Evolutionary conservation across 2,888 invertebrate genomes (phyloP).

Genomic region (Nemapogon koenigi): DNA sequence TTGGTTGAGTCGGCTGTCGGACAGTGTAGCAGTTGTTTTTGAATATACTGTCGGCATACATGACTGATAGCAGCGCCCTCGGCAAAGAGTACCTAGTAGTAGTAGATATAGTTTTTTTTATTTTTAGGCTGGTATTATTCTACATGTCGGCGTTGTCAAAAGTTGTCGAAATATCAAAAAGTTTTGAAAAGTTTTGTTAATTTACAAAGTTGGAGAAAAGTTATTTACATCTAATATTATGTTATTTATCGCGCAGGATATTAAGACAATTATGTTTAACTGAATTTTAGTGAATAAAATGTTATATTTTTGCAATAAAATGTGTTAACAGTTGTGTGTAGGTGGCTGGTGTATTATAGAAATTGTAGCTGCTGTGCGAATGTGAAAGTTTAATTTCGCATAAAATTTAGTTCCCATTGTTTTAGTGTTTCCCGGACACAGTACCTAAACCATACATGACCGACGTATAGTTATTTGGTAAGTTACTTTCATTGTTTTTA

Average conservation of each 20-base stretch:
- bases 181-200: slow-evolving; percentile 4
- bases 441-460: slow-evolving; percentile 12
- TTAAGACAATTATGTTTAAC: neutral
- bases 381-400: slow-evolving; percentile 62
- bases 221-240: neutral
- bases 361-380: slow-evolving; percentile 34
- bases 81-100: too few relatives aligned
- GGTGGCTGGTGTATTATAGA: slow-evolving; percentile 34
- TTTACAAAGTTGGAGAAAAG: slow-evolving; percentile 1
- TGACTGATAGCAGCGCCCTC: too few relatives aligned
- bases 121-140: slow-evolving; percentile 14
- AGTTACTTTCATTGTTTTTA: neutral
- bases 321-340: slow-evolving; percentile 30
- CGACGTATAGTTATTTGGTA: neutral
- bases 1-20: too few relatives aligned
- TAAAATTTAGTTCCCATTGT: slow-evolving; percentile 61
- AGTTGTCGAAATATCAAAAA: neutral
- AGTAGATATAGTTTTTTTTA: too few relatives aligned
- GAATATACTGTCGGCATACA: too few relatives aligned
- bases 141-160: slow-evolving; percentile 19
- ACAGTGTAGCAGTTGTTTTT: too few relatives aligned
- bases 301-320: neutral
- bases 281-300: slow-evolving; percentile 1
- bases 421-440: slow-evolving; percentile 47
- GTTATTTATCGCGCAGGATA: neutral